phyloP scores from a whole-genome alignment of 64 coral and sea anemone genomes.

The Montipora cactus region DNA sequence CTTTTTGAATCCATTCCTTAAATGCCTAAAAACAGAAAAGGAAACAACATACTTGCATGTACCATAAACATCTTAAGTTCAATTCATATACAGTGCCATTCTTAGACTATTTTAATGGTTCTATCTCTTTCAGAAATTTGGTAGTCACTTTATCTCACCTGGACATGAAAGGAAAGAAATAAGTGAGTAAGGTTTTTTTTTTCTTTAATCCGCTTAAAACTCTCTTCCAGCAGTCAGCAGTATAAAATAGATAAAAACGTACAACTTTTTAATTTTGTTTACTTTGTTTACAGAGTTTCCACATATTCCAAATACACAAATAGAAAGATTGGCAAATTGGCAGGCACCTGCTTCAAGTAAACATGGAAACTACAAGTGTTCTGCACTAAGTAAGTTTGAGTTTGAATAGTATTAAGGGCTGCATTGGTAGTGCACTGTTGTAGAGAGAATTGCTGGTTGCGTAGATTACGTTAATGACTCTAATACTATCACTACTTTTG shows the following conservation, averaged over 20 bases:
- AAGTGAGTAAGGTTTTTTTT: constrained; percentile 44
- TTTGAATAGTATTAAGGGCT: too few relatives aligned
- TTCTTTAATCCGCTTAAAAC: background rate
- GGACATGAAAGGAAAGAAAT: constrained; percentile 25
- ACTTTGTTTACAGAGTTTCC: constrained; percentile 12
- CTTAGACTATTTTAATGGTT: background rate
- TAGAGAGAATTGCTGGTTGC: too few relatives aligned
- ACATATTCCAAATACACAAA: constrained; percentile 59
- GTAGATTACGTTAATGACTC: too few relatives aligned
- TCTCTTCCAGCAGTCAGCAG: background rate
- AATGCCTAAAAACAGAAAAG: too few relatives aligned
- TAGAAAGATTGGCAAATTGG: constrained; percentile 89
- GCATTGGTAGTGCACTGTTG: too few relatives aligned
- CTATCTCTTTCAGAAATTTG: constrained; percentile 27
- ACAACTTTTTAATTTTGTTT: background rate
- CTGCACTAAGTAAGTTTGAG: constrained; percentile 73
- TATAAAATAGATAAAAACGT: too few relatives aligned
- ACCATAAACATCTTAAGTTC: too few relatives aligned
- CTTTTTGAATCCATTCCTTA: too few relatives aligned
- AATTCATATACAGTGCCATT: too few relatives aligned
- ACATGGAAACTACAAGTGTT: constrained; percentile 67
- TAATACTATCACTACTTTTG: too few relatives aligned
- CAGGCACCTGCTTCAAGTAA: constrained; percentile 63
- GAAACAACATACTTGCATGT: too few relatives aligned
- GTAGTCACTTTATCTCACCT: constrained; percentile 32